Base-by-base conservation (phyloP, 2,113 vertebrate species). In the Tretioscincus oriximinensis region DNA sequence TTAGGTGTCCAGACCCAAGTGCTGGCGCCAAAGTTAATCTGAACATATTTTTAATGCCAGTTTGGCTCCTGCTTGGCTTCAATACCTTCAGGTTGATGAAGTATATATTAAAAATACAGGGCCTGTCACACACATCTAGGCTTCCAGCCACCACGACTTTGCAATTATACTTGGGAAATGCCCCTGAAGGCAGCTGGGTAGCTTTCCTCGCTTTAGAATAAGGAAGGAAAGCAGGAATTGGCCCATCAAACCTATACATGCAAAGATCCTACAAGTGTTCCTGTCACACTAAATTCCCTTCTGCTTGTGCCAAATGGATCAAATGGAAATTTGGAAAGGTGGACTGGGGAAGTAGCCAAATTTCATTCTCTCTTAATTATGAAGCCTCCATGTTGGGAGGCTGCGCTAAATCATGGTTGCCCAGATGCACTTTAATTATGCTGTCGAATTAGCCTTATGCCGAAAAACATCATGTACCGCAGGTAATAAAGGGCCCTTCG, bases 321-420 rank as follows among this genome's bases (percentile, higher is more conserved):
- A 63, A 45, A 49, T 1, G 83, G 84, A n/a, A 76, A 29, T 77
- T 89, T 93, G 91, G 88, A 91, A 88, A 92, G 88, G 90, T 89
- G 81, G 86, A 81, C 61, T 88, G 73, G 28, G 29, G 58, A 0
- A 72, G 83, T 1, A 83, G 90, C 86, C 89, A 92, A 90, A 77
- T 80, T 78, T 75, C 83, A 82, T 88, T 89, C 86, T 77, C 70
- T 81, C 81, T 85, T 86, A 81, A 89, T 91, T 89, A 84, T 41
- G 54, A 11, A 12, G 74, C 85, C 86, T 87, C 80, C 64, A 72
- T 78, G 69, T 80, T 86, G 71, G 61, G 1, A 6, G 35, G 68
- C 75, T 70, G 77, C 51, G 76, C 85, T 88, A 89, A 90, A 89
- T 91, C 89, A 87, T 84, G 73, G 84, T 76, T 88, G 87, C 88